phyloP scores from a whole-genome alignment of 1,140 invertebrate species.

The Aphis craccivora region DNA sequence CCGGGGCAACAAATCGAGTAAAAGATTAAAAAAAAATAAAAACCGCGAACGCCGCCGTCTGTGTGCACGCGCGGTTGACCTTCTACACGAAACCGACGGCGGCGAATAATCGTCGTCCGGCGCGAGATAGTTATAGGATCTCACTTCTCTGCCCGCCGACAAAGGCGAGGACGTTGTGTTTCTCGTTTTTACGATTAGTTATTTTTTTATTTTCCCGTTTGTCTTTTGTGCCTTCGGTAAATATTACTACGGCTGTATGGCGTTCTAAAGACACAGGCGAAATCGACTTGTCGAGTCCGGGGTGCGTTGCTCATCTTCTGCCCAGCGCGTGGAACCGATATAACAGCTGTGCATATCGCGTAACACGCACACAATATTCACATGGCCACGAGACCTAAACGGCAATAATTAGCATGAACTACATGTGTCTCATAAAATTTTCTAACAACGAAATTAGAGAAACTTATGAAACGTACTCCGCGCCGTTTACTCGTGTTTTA shows the following conservation, averaged over 20 bases:
- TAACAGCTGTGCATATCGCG: neutral
- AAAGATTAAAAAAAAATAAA: neutral
- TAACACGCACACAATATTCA: neutral
- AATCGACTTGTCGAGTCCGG: neutral
- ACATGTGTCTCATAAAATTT: neutral
- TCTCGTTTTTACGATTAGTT: neutral
- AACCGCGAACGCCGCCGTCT: neutral
- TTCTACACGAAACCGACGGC: neutral
- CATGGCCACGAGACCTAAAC: constrained; percentile 21
- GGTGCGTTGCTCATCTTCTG: constrained; percentile 4
- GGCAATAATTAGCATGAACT: neutral
- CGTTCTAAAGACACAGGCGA: neutral
- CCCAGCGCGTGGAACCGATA: neutral
- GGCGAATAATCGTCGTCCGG: neutral
- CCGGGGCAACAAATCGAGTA: neutral
- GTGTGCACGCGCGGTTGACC: constrained; percentile 33
- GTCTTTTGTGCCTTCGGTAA: neutral
- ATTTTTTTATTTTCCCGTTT: neutral
- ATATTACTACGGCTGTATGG: neutral
- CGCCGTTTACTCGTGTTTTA: neutral
- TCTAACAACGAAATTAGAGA: neutral
- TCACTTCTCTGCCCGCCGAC: neutral
- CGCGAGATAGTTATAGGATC: neutral
- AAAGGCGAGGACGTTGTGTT: neutral
- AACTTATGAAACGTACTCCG: neutral